Base-by-base conservation (phyloP, 2,797 vertebrate species). In the Pipistrellus kuhlii region DNA sequence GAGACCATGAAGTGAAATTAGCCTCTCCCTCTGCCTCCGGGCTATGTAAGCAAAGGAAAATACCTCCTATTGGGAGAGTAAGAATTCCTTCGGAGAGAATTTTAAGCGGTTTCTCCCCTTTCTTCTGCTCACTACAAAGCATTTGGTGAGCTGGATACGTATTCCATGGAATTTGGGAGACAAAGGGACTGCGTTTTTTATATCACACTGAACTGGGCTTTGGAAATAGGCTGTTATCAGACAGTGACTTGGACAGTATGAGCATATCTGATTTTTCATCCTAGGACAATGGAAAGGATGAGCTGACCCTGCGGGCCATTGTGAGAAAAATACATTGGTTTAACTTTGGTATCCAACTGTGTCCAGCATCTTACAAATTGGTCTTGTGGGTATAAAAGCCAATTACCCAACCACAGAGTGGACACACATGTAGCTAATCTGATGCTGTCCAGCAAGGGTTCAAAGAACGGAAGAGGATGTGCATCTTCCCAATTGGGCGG, bases 281-380 rank as follows among this genome's bases (percentile, higher is more conserved):
- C 48, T 27, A 55, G 48, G 48, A 73, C 0, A n/a, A 21, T 27
- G 20, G 13, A 57, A 82, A 55, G 41, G 75, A 69, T 15, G 75
- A 69, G 23, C 32, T 41, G 59, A 72, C 32, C 3, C 32, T 27
- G 25, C n/a, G 44, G 14, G 27, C 30, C 25, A 14, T 6, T 11
- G 48, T 8, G 15, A 64, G 38, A 81, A 75, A 46, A 81, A 38
- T 5, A 10, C 2, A 27, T 8, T 18, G 53, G 86, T 38, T 88
- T 88, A 84, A 72, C 68, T 69, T 53, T 41, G 27, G 27, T 38
- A 69, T 17, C 20, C 57, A 46, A 32, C 18, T 8, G 6, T 3
- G 21, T 12, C 71, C 66, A 81, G 66, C 23, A 82, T 88, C 95
- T 88, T 51, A 55, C 81, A 90, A 72, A 51, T 12, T 75, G 87